Conservation (phyloP, 2,888 invertebrate genomes). For the Colostygia pectinataria region DNA sequence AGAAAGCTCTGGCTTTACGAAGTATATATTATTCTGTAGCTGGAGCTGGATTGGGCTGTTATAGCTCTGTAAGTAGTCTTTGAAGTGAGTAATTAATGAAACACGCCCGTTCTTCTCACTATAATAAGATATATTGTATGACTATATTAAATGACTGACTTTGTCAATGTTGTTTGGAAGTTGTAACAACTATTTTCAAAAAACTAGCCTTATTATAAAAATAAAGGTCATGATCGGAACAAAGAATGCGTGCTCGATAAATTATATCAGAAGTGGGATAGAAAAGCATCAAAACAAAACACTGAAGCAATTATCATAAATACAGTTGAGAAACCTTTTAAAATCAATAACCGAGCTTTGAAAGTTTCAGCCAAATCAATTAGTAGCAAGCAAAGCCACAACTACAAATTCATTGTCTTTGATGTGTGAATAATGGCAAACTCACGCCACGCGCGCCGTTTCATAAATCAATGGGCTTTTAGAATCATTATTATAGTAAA, state of each 20-base stretch:
- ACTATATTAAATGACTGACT: background rate
- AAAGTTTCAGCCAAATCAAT: constrained; percentile 1
- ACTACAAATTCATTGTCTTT: constrained; percentile 13
- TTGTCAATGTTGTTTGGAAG: background rate
- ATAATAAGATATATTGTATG: no score
- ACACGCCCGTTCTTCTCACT: background rate
- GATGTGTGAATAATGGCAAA: constrained; percentile 19
- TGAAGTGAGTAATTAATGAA: constrained; percentile 39
- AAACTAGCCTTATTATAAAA: no score
- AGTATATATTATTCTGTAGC: constrained; percentile 6
- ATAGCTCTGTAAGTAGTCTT: constrained; percentile 54
- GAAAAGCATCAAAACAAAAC: constrained; percentile 1
- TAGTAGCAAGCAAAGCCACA: constrained; percentile 5
- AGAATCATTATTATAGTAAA: constrained; percentile 7
- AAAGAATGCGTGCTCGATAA: no score
- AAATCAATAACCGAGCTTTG: constrained; percentile 9
- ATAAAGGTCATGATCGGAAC: no score
- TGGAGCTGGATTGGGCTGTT: constrained; percentile 51
- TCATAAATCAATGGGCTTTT: constrained; percentile 16
- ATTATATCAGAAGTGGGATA: no score
- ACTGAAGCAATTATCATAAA: constrained; percentile 12
- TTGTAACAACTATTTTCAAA: no score
- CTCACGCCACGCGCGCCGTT: constrained; percentile 13
- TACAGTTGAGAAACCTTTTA: constrained; percentile 2
- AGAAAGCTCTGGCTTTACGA: background rate